Percentiles rank a stretch among this genome's conserved stretches.
Conservation (phyloP, 2,888 invertebrate genomes). For the Notocelia uddmanniana region DNA sequence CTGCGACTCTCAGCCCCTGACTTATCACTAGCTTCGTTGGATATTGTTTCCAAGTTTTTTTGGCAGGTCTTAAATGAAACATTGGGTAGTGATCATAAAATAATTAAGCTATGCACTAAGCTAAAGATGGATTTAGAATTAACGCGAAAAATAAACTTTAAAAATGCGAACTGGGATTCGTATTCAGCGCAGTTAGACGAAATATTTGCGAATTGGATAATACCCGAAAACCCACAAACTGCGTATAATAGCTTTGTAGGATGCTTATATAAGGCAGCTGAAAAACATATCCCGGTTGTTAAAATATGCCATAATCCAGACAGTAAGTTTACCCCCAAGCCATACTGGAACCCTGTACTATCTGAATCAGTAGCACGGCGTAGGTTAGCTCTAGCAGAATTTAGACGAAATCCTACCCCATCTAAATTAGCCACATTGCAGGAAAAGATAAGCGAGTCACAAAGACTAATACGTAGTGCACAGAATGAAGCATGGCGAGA, state of each 20-base stretch:
- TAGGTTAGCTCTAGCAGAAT: constrained; percentile 47
- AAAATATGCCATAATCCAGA: constrained; percentile 40
- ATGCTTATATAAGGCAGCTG: constrained; percentile 31
- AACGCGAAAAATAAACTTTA: constrained; percentile 46
- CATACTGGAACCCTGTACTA: constrained; percentile 51
- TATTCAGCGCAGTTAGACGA: too few species aligned
- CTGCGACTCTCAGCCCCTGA: not conserved
- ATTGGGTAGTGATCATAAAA: not conserved
- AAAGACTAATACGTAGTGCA: not conserved
- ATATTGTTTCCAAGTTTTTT: not conserved
- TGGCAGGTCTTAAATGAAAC: not conserved
- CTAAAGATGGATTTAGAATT: not conserved
- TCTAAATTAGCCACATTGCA: constrained; percentile 43
- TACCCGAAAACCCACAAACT: not conserved
- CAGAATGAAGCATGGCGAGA: constrained; percentile 18
- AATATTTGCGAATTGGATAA: too few species aligned
- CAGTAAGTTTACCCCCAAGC: constrained; percentile 49
- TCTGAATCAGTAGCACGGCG: constrained; percentile 51
- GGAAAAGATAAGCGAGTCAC: not conserved
- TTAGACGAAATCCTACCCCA: constrained; percentile 51
- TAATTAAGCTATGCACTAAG: not conserved
- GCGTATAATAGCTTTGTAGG: constrained; percentile 15
- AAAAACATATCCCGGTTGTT: constrained; percentile 40
- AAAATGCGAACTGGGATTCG: too few species aligned
- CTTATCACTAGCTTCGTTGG: not conserved